Evolutionary conservation across 1,140 invertebrate genomes (phyloP).

Genomic region (Drosophila pallidifrons): DNA sequence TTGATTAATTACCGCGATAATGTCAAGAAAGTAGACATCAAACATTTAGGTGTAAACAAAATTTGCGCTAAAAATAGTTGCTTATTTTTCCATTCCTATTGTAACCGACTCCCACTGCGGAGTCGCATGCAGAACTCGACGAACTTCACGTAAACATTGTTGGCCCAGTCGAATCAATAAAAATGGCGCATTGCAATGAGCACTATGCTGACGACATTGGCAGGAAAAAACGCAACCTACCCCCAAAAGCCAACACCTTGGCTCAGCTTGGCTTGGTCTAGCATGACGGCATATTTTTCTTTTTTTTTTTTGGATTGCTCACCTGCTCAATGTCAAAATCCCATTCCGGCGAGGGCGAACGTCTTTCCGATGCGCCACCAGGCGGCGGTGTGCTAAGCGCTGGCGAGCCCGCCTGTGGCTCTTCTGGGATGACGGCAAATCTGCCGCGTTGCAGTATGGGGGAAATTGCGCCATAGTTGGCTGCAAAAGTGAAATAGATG

Average conservation of each 20-base stretch:
- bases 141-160: slow-evolving; percentile 51
- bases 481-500: slow-evolving; percentile 49
- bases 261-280: too few species aligned
- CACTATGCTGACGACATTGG: slow-evolving; percentile 52
- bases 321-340: slow-evolving; percentile 85
- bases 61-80: not conserved
- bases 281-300: slow-evolving; percentile 34
- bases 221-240: not conserved
- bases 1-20: not conserved
- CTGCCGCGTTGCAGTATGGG: slow-evolving; percentile 83
- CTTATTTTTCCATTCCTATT: not conserved
- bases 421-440: slow-evolving; percentile 84
- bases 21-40: not conserved
- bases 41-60: not conserved
- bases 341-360: slow-evolving; percentile 83
- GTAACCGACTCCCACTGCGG: slow-evolving; percentile 1
- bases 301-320: slow-evolving; percentile 42
- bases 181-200: slow-evolving; percentile 73
- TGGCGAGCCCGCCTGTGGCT: slow-evolving; percentile 81
- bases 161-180: slow-evolving; percentile 65
- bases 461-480: slow-evolving; percentile 84
- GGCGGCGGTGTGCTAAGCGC: slow-evolving; percentile 70
- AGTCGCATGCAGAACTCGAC: slow-evolving; percentile 26
- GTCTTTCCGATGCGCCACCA: slow-evolving; percentile 47
- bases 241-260: not conserved